Evolutionary conservation across 2,797 vertebrate genomes (phyloP).

Genomic region (Characodon lateralis): DNA sequence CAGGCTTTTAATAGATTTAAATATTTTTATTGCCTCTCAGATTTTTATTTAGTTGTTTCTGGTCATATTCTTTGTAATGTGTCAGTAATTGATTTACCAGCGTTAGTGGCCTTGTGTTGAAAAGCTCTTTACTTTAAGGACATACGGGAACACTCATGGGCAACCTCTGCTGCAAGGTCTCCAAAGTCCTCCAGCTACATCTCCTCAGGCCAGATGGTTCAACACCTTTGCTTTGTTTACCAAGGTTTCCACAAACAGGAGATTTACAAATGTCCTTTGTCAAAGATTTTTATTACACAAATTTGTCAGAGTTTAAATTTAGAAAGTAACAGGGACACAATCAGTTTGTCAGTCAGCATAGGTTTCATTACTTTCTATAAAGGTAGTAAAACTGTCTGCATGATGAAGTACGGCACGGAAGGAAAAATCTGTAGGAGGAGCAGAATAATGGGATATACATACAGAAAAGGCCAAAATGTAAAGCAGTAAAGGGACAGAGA

Average conservation of each 20-base stretch:
- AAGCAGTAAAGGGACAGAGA: background rate
- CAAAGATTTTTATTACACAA: background rate
- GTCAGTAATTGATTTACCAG: background rate
- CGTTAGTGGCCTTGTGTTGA: slow-evolving; percentile 6
- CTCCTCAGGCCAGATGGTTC: background rate
- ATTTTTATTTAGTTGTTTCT: background rate
- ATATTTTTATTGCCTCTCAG: background rate
- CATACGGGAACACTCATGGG: background rate
- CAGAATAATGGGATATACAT: slow-evolving; percentile 5
- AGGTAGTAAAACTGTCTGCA: slow-evolving; percentile 70
- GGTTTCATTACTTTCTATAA: slow-evolving; percentile 77
- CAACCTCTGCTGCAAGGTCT: background rate
- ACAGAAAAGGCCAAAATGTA: slow-evolving; percentile 7
- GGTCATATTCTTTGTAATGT: background rate
- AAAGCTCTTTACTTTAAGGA: background rate
- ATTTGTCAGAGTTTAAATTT: slow-evolving; percentile 10
- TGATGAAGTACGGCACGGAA: background rate
- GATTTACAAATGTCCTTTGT: background rate
- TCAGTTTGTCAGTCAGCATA: slow-evolving; percentile 54
- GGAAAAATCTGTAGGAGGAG: slow-evolving; percentile 2
- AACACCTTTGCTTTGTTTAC: background rate
- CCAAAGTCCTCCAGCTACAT: background rate
- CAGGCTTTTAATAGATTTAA: background rate
- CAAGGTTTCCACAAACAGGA: background rate
- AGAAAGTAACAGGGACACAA: slow-evolving; percentile 24